Evolutionary conservation across 2,888 invertebrate species (phyloP).

Genomic region (Cephalotes varians): DNA sequence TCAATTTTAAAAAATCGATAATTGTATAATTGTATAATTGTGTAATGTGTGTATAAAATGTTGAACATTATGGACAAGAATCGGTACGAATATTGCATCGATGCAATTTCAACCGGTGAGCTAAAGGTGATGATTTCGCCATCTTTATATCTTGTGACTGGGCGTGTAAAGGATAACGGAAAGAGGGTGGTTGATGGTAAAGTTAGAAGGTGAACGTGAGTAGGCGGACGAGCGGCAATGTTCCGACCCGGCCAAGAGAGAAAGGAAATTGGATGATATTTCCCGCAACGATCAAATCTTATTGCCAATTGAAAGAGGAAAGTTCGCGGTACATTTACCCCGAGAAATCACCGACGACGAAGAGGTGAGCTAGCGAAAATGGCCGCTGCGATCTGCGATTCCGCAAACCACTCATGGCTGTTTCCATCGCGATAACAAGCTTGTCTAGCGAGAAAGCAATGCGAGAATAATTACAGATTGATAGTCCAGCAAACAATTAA

Average conservation of each 20-base stretch:
- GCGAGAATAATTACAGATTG: constrained; percentile 21
- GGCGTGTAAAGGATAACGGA: constrained; percentile 50
- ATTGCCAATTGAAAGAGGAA: constrained; percentile 85
- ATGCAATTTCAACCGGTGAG: constrained; percentile 31
- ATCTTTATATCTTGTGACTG: constrained; percentile 57
- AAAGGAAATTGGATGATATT: constrained; percentile 85
- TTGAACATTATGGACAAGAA: neutral
- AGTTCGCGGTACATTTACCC: constrained; percentile 84
- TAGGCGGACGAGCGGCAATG: constrained; percentile 72
- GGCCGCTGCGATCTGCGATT: constrained; percentile 70
- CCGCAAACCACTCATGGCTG: constrained; percentile 65
- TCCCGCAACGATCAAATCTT: constrained; percentile 85
- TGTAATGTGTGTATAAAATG: too few species aligned
- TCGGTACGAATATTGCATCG: constrained; percentile 7
- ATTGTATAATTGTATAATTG: too few species aligned
- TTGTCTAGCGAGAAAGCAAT: constrained; percentile 55
- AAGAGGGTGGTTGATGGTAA: constrained; percentile 63
- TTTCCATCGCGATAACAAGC: constrained; percentile 73
- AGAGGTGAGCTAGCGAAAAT: constrained; percentile 77
- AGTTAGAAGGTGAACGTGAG: constrained; percentile 69
- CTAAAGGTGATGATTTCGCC: constrained; percentile 37
- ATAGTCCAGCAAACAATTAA: constrained; percentile 23
- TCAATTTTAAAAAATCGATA: neutral
- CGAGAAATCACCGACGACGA: constrained; percentile 78
- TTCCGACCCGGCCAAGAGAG: constrained; percentile 74